A percentile compares a stretch with the other conserved stretches of the same genome.
Evolutionary conservation across 2,888 invertebrate genomes (phyloP).

Genomic region (Drosophila neonasuta): DNA sequence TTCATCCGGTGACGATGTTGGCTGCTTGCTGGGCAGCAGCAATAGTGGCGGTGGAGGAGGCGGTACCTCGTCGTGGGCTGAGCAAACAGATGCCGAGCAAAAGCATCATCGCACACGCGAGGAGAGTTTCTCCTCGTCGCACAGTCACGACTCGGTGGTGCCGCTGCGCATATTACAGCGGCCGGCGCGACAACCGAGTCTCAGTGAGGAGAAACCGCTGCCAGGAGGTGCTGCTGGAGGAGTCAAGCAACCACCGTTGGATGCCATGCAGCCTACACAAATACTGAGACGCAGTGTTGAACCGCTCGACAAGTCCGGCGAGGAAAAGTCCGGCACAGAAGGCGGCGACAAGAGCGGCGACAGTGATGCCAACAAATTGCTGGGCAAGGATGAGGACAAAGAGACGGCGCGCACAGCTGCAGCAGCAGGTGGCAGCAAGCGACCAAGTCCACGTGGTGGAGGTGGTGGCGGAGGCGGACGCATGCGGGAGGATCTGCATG

Average conservation of each 20-base stretch:
- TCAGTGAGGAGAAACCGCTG: slow-evolving; percentile 68
- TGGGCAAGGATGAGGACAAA: slow-evolving; percentile 43
- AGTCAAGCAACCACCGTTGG: slow-evolving; percentile 39
- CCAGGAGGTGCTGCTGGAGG: neutral
- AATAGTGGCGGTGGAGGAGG: slow-evolving; percentile 81
- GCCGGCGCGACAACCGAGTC: slow-evolving; percentile 68
- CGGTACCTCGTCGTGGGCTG: slow-evolving; percentile 82
- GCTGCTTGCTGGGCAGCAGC: slow-evolving; percentile 17
- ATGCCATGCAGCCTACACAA: slow-evolving; percentile 77
- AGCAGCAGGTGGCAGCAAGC: slow-evolving; percentile 34
- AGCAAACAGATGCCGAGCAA: slow-evolving; percentile 82
- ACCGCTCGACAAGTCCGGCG: slow-evolving; percentile 37
- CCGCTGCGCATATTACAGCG: slow-evolving; percentile 82
- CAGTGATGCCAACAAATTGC: slow-evolving; percentile 14
- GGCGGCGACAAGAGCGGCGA: slow-evolving; percentile 23
- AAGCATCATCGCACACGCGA: slow-evolving; percentile 79
- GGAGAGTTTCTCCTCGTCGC: slow-evolving; percentile 80
- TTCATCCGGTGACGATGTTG: slow-evolving; percentile 79
- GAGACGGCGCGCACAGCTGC: slow-evolving; percentile 21
- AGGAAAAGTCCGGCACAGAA: slow-evolving; percentile 34
- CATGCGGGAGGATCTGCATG: slow-evolving; percentile 51
- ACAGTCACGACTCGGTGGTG: slow-evolving; percentile 80
- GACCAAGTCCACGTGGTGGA: slow-evolving; percentile 79
- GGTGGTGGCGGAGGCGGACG: slow-evolving; percentile 33
- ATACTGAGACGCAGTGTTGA: slow-evolving; percentile 81